phyloP scores from a whole-genome alignment of 92 coral and sea anemone species.

The Diadumene lineata region DNA sequence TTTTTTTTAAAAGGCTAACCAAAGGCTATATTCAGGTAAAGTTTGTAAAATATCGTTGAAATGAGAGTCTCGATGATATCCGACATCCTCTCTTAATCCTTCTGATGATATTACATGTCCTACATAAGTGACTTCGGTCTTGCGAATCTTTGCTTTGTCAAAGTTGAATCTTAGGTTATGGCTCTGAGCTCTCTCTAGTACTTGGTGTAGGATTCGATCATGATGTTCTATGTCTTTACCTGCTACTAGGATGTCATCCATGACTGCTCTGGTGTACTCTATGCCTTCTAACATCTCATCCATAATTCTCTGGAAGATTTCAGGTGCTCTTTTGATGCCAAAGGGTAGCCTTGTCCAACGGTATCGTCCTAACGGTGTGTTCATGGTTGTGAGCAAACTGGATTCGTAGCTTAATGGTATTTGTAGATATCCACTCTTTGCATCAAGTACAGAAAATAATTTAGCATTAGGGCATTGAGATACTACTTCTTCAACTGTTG shows the following conservation, averaged over 20 bases:
- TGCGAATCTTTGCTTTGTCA: conserved; percentile 51
- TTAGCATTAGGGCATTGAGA: conserved; percentile 37
- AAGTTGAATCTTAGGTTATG: conserved; percentile 49
- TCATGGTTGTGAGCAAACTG: conserved; percentile 19
- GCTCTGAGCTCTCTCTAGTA: conserved; percentile 43
- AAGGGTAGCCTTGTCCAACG: conserved; percentile 40
- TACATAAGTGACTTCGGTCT: conserved; percentile 48
- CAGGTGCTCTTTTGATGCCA: conserved; percentile 50
- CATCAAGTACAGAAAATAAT: conserved; percentile 46
- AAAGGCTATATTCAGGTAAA: too few species aligned
- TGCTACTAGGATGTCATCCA: conserved; percentile 41
- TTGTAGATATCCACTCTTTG: conserved; percentile 59
- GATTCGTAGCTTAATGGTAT: conserved; percentile 52
- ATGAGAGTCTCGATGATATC: too few species aligned
- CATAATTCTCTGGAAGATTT: conserved; percentile 42
- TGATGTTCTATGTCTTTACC: conserved; percentile 43
- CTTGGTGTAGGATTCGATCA: conserved; percentile 47
- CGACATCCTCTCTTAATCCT: too few species aligned
- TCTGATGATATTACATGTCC: conserved; percentile 50
- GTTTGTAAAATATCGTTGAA: too few species aligned
- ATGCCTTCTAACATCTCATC: conserved; percentile 44
- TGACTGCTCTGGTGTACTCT: conserved; percentile 23
- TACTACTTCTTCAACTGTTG: conserved; percentile 50
- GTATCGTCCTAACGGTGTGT: conserved; percentile 36
- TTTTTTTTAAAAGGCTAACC: too few species aligned